Evolutionary conservation across 2,797 vertebrate species (phyloP).

Genomic region (Pogoniulus pusillus): DNA sequence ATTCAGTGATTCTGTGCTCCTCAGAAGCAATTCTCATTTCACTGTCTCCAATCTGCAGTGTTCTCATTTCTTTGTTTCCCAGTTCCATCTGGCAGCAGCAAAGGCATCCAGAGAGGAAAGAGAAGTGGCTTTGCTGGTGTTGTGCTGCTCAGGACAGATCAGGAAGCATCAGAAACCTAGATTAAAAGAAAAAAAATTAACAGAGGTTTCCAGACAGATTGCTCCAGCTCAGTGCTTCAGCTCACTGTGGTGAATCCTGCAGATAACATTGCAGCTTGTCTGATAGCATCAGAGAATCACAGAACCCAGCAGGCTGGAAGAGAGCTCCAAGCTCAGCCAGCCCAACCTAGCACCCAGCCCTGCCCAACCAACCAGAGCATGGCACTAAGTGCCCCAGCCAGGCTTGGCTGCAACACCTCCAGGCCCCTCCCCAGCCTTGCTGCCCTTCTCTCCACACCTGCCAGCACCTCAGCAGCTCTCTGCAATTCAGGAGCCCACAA

Average conservation of each 20-base stretch:
- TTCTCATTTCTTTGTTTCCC: constrained; percentile 5
- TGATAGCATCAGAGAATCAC: too few relatives aligned
- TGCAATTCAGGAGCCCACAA: too few relatives aligned
- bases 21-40: background rate
- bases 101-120: background rate
- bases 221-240: background rate
- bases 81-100: background rate
- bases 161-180: constrained; percentile 29
- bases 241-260: background rate
- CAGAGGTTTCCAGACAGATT: constrained; percentile 25
- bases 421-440: too few relatives aligned
- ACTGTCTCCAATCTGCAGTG: background rate
- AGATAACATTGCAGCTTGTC: background rate
- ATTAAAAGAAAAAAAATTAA: background rate
- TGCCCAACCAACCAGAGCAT: too few relatives aligned
- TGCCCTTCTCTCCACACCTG: too few relatives aligned
- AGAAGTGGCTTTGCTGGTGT: constrained; percentile 6
- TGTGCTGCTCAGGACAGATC: constrained; percentile 22
- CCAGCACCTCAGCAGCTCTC: too few relatives aligned
- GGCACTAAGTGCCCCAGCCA: too few relatives aligned
- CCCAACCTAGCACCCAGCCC: too few relatives aligned
- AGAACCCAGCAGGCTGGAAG: too few relatives aligned
- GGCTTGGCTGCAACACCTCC: too few relatives aligned
- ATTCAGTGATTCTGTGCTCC: background rate
- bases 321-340: too few relatives aligned